Evolutionary conservation across 1,140 invertebrate species (phyloP), one percentile per base, ranked within the genome.

Genomic region (Drosophila azteca): DNA sequence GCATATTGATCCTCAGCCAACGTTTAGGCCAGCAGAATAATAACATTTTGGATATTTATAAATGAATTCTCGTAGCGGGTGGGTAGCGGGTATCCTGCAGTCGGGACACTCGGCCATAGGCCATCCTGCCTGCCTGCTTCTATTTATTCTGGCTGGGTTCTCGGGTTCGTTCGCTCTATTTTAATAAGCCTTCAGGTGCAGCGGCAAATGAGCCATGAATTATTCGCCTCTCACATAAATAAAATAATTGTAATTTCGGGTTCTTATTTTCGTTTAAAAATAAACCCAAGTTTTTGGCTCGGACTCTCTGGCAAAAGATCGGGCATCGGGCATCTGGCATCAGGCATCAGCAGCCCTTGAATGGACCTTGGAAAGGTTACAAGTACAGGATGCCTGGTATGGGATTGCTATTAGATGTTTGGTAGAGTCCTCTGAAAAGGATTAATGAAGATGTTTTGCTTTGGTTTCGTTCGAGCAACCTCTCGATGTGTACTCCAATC

Each of bases 181-280:
- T 61, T 88, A 82, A 88, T 78, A 88, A 82, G 82, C 75, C 83
- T 88, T 88, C 83, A 87, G 82, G 82, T 87, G 82, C 83, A 87
- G 74, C 74, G 46, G 59, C 78, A 82, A 87, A 87, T 87, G 83
- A 82, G 82, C 62, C 82, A 76, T 87, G 82, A 80, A 87, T 87
- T 87, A 87, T 87, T 82, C 81, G 59, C 64, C 31, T 51, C 49
- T 54, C 60, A 65, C 51, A 71, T 46, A 66, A 43, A 74, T 74
- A 57, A 66, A 43, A 74, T 74, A 57, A 67, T 66, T 76, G 62
- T 76, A 80, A 77, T 83, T 82, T 74, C 79, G 55, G 79, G 71
- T 71, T 26, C 24, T 53, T 46, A 51, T 44, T 26, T 52, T 43
- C 15, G 13, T 61, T 55, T 49, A 44, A 63, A 77, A 72, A 80